phyloP scores from a whole-genome alignment of 2,888 invertebrate genomes.

The Tetranychus truncatus region DNA sequence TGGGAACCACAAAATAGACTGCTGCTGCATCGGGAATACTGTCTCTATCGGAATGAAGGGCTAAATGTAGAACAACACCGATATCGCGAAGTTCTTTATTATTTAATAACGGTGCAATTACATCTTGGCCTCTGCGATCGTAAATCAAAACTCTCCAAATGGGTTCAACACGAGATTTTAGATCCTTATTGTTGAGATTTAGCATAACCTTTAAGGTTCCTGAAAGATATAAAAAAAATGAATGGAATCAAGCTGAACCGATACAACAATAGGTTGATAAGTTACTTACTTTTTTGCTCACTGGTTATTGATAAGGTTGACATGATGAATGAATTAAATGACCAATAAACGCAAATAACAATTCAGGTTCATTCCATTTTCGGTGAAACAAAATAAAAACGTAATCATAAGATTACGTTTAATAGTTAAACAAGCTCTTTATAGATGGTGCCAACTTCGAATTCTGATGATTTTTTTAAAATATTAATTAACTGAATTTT shows the following conservation, averaged over 20 bases:
- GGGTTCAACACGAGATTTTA: conserved; percentile 54
- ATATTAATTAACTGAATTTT: too few relatives aligned
- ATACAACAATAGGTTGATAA: background rate
- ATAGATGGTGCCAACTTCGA: too few relatives aligned
- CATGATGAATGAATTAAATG: background rate
- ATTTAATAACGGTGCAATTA: conserved; percentile 86
- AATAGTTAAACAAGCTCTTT: too few relatives aligned
- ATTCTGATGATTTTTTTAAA: too few relatives aligned
- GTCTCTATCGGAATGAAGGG: conserved; percentile 42
- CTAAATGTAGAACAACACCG: conserved; percentile 95
- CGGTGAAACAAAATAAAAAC: background rate
- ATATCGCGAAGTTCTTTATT: conserved; percentile 84
- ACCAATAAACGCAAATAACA: background rate
- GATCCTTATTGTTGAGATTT: conserved; percentile 64
- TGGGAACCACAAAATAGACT: conserved; percentile 89
- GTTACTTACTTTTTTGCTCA: background rate
- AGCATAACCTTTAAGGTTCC: conserved; percentile 87
- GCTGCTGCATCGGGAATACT: conserved; percentile 94
- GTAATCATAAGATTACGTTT: too few relatives aligned
- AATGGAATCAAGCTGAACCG: background rate
- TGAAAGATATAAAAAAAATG: conserved; percentile 6
- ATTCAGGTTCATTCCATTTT: background rate
- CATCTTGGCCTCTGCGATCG: conserved; percentile 89
- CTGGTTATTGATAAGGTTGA: background rate
- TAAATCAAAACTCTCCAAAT: conserved; percentile 92